Evolutionary conservation across 2,113 vertebrate species (phyloP).

Genomic region (Vulpes lagopus): DNA sequence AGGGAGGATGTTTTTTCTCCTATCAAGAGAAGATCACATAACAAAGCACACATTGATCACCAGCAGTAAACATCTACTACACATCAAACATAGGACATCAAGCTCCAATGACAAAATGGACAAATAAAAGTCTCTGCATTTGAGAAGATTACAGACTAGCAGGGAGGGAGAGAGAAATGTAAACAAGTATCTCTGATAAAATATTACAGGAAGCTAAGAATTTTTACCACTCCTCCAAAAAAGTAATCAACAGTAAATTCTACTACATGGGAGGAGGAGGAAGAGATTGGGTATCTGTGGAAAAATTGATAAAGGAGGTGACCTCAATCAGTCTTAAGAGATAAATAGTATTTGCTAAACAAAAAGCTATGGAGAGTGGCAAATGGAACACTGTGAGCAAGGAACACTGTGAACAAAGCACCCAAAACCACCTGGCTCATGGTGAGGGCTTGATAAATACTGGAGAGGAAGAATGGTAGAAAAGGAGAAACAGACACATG

Average conservation of each 20-base stretch:
- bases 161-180: neutral
- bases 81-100: neutral
- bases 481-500: neutral
- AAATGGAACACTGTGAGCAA: neutral
- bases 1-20: neutral
- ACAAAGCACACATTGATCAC: neutral
- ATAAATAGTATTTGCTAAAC: neutral
- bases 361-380: neutral
- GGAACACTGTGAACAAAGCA: neutral
- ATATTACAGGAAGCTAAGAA: neutral
- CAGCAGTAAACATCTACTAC: neutral
- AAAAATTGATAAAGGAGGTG: neutral
- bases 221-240: neutral
- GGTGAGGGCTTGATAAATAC: neutral
- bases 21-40: neutral
- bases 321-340: neutral
- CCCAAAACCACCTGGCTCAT: neutral
- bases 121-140: neutral
- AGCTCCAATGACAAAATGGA: neutral
- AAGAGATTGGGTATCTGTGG: neutral
- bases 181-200: neutral
- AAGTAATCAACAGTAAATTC: neutral
- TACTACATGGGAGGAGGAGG: neutral
- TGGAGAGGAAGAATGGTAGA: neutral
- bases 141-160: neutral